Conservation (phyloP, 92 coral and sea anemone genomes). For the Epizoanthus stellaris region DNA sequence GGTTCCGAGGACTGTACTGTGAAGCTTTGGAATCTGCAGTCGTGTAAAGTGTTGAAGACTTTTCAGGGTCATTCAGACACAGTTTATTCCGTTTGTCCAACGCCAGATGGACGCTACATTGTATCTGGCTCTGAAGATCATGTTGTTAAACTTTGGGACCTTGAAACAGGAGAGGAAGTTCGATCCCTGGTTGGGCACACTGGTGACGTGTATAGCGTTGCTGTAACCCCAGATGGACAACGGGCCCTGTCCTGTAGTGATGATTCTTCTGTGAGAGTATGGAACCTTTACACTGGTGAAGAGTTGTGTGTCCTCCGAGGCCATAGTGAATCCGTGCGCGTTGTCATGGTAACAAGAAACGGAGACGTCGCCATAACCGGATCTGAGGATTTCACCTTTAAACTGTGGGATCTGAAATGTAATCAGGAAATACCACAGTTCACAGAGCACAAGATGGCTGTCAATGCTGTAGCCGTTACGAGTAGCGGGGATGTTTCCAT, state of each 20-base stretch:
- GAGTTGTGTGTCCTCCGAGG: constrained; percentile 55
- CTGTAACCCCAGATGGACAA: constrained; percentile 58
- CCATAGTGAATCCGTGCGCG: constrained; percentile 66
- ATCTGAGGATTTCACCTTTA: constrained; percentile 60
- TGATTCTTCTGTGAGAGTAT: constrained; percentile 53
- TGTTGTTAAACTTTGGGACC: constrained; percentile 65
- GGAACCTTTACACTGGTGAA: constrained; percentile 58
- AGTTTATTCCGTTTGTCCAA: constrained; percentile 53
- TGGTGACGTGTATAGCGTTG: constrained; percentile 63
- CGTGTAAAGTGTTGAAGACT: constrained; percentile 26
- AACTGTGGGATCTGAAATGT: constrained; percentile 56
- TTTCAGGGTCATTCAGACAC: constrained; percentile 63
- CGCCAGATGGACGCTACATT: constrained; percentile 43
- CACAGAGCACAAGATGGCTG: constrained; percentile 52
- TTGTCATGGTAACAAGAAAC: constrained; percentile 41
- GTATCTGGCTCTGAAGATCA: constrained; percentile 65
- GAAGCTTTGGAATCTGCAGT: constrained; percentile 55
- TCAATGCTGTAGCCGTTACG: constrained; percentile 48
- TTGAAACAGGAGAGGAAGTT: constrained; percentile 43
- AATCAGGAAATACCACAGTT: constrained; percentile 33
- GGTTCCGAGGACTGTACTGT: constrained; percentile 65
- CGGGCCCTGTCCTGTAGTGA: constrained; percentile 56
- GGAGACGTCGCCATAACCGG: constrained; percentile 60
- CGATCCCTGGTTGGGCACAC: constrained; percentile 64
- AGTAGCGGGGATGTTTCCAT: constrained; percentile 40